These are phyloP conservation scores for Drosophila paulistorum DNA, from an alignment of 1,140 invertebrate species.

Conservation along the genomic window DNA sequence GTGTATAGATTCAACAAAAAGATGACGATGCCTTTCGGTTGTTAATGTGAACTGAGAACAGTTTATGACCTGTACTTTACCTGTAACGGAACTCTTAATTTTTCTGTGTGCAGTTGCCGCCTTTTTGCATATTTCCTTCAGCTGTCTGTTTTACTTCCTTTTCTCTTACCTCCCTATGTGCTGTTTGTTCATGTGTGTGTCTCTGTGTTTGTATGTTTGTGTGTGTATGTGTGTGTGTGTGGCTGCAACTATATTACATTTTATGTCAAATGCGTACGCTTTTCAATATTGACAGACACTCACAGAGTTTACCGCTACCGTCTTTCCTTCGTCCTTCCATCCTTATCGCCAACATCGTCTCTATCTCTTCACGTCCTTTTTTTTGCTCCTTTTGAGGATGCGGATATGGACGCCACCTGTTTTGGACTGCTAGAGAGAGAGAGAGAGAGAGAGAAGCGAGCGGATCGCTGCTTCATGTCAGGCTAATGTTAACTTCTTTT, in stretches of 20 bases:
- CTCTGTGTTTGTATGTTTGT: background rate
- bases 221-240: slow-evolving; percentile 32
- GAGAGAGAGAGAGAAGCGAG: background rate
- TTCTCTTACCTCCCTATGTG: background rate
- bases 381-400: slow-evolving; percentile 1
- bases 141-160: slow-evolving; percentile 14
- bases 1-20: too few species aligned
- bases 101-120: slow-evolving; percentile 18
- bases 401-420: slow-evolving; percentile 63
- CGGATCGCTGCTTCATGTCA: slow-evolving; percentile 44
- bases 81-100: slow-evolving; percentile 4
- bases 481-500: slow-evolving; percentile 76
- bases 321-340: background rate
- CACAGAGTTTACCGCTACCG: slow-evolving; percentile 1
- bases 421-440: background rate
- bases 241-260: slow-evolving; percentile 74
- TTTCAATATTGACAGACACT: slow-evolving; percentile 74
- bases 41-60: background rate
- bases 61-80: background rate
- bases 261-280: slow-evolving; percentile 76
- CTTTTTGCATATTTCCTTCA: slow-evolving; percentile 24
- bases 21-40: background rate
- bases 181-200: background rate
- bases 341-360: background rate
- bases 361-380: background rate